phyloP scores from a whole-genome alignment of 2,888 invertebrate species.

The Aquatica leii region DNA sequence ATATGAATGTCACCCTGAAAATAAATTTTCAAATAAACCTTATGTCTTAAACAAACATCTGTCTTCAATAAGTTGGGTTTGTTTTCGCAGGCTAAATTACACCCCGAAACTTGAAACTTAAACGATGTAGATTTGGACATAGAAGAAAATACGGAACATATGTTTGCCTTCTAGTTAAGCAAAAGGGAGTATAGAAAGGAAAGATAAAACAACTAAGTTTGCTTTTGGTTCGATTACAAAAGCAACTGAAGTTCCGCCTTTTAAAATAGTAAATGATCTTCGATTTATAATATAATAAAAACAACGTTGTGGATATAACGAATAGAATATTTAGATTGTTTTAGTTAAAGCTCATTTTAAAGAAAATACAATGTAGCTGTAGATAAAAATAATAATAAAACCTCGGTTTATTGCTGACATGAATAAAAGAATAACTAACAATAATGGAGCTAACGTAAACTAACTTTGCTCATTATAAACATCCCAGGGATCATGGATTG shows the following conservation, averaged over 20 bases:
- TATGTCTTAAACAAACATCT: conserved; percentile 28
- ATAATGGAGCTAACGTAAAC: conserved; percentile 1
- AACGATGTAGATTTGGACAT: conserved; percentile 31
- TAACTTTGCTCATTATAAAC: conserved; percentile 9
- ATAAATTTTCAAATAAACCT: conserved; percentile 24
- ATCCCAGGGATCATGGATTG: conserved; percentile 9
- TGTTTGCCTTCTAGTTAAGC: conserved; percentile 35
- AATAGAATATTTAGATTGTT: no score
- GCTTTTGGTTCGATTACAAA: conserved; percentile 26
- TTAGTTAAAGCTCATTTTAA: not conserved
- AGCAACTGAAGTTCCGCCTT: conserved; percentile 14
- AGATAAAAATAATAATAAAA: conserved; percentile 1
- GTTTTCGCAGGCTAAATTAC: conserved; percentile 37
- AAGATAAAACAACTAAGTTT: conserved; percentile 21
- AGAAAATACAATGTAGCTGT: not conserved
- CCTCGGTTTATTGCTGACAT: not conserved
- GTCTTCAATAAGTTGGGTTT: conserved; percentile 31
- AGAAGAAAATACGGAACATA: conserved; percentile 31
- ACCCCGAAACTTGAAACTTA: conserved; percentile 33
- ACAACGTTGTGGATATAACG: no score
- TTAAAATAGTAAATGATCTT: not conserved
- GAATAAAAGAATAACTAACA: conserved; percentile 6
- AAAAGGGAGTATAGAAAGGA: conserved; percentile 21
- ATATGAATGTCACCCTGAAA: conserved; percentile 2
- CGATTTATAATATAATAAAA: not conserved